These are phyloP conservation scores for Tragelaphus imberbis DNA, from an alignment of 2,113 vertebrate species.

Conservation along the genomic window DNA sequence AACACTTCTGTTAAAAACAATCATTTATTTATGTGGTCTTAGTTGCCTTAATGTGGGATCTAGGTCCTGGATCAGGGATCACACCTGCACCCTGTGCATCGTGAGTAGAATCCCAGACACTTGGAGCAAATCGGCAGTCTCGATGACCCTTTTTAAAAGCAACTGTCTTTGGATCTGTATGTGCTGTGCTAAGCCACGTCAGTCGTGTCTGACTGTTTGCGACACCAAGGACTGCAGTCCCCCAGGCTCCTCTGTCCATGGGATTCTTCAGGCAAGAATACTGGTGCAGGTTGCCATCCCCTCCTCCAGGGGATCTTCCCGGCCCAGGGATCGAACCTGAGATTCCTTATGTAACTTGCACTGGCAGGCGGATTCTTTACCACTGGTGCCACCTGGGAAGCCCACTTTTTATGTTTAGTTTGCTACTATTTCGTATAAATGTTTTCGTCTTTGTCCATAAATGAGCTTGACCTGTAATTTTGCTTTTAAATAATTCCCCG, in stretches of 20 bases:
- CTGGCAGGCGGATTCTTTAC: neutral
- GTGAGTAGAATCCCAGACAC: neutral
- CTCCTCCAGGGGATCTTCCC: neutral
- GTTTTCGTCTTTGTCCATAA: neutral
- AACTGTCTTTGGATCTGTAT: neutral
- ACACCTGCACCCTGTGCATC: rapidly evolving
- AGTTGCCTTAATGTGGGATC: neutral
- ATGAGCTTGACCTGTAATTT: neutral
- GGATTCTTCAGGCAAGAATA: neutral
- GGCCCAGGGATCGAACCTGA: neutral
- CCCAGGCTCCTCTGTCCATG: neutral
- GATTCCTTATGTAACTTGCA: neutral
- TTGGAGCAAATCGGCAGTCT: neutral
- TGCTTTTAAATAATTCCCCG: neutral
- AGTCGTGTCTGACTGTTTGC: neutral
- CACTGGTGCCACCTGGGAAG: neutral
- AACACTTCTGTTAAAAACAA: neutral
- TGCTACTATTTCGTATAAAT: neutral
- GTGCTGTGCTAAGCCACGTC: neutral
- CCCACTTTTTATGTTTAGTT: rapidly evolving
- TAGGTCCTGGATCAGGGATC: neutral
- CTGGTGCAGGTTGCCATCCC: neutral
- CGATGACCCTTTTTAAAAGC: neutral
- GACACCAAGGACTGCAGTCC: neutral
- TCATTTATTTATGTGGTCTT: neutral